Evolutionary conservation across 2,797 vertebrate species (phyloP).

Genomic region (Anguilla anguilla): DNA sequence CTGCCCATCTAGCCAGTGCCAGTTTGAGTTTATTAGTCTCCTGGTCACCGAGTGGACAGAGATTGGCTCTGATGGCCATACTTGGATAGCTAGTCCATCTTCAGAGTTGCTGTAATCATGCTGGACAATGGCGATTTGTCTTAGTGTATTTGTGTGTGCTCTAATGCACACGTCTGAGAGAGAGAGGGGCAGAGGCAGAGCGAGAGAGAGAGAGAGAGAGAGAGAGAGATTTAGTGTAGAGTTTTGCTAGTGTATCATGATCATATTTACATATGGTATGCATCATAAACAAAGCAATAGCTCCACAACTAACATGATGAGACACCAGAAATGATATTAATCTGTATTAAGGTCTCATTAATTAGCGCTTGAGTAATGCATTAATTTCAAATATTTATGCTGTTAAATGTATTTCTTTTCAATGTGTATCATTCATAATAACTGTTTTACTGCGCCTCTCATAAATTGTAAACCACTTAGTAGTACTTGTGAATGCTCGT

Average conservation of each 20-base stretch:
- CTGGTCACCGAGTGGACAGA: conserved; percentile 30
- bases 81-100: conserved; percentile 28
- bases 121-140: neutral
- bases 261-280: neutral
- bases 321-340: neutral
- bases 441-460: neutral
- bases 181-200: neutral
- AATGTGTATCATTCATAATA: neutral
- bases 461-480: neutral
- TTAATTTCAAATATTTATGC: neutral
- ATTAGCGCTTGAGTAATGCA: neutral
- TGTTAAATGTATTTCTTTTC: neutral
- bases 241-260: neutral
- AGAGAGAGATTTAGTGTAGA: neutral
- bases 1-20: conserved; percentile 44
- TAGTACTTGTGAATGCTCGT: neutral
- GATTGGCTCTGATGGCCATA: conserved; percentile 39
- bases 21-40: conserved; percentile 59
- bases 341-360: neutral
- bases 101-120: neutral
- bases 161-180: neutral
- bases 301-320: neutral
- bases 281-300: neutral
- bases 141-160: neutral
- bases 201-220: neutral